Conservation (phyloP, 2,797 vertebrate genomes). For the Xyrichtys novacula region DNA sequence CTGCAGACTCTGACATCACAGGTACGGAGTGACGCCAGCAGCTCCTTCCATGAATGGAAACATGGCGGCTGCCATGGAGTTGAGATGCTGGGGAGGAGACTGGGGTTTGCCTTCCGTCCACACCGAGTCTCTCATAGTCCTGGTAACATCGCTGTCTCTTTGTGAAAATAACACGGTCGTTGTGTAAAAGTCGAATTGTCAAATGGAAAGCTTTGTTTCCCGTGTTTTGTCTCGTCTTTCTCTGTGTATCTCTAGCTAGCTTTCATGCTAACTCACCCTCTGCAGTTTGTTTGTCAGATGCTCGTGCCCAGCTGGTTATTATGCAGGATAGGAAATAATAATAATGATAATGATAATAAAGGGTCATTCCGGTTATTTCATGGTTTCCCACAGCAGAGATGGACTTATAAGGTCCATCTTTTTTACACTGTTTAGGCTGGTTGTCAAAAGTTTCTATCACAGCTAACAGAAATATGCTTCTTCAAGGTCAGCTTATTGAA, state of each 20-base stretch:
- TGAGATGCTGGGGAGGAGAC: conserved; percentile 94
- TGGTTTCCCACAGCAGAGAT: background rate
- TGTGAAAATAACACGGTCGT: background rate
- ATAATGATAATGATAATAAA: too few relatives aligned
- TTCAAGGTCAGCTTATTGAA: conserved; percentile 75
- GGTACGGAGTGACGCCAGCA: conserved; percentile 65
- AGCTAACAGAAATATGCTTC: conserved; percentile 4
- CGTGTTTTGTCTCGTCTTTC: background rate
- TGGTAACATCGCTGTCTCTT: conserved; percentile 84
- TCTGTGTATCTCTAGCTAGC: conserved; percentile 57
- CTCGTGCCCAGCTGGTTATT: background rate
- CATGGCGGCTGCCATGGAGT: conserved; percentile 94
- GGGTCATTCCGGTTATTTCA: background rate
- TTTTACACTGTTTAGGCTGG: too few relatives aligned
- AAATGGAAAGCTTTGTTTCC: background rate
- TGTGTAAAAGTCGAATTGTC: background rate
- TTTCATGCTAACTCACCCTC: conserved; percentile 58
- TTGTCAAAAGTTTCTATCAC: conserved; percentile 9
- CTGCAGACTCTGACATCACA: conserved; percentile 13
- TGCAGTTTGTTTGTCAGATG: conserved; percentile 12
- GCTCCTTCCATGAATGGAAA: conserved; percentile 61
- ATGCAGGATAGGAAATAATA: background rate
- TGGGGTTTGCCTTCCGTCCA: conserved; percentile 97
- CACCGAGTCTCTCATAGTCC: conserved; percentile 91
- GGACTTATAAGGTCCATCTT: too few relatives aligned